phyloP scores from a whole-genome alignment of 2,113 vertebrate genomes.

The Anolis sagrei region DNA sequence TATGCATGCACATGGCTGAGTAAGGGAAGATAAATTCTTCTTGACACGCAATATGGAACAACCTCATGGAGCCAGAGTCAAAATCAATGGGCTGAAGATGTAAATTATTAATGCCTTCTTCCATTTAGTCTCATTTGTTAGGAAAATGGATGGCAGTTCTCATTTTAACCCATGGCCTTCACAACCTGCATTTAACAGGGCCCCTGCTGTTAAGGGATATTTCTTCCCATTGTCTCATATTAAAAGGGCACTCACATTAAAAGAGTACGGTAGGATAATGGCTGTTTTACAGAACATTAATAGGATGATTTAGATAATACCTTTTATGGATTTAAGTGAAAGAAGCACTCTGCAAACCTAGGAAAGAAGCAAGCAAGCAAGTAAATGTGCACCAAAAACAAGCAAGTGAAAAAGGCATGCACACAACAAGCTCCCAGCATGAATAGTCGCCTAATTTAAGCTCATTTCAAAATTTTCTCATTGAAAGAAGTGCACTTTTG shows the following conservation, averaged over 20 bases:
- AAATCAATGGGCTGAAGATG: neutral
- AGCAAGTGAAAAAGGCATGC: neutral
- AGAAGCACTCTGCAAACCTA: neutral
- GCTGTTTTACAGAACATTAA: slow-evolving; percentile 26
- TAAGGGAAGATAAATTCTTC: neutral
- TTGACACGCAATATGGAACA: neutral
- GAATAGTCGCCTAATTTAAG: neutral
- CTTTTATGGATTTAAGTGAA: neutral
- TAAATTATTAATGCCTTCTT: slow-evolving; percentile 38
- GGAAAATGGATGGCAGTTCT: slow-evolving; percentile 22
- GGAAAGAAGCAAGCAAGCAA: neutral
- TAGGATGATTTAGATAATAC: neutral
- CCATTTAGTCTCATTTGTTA: slow-evolving; percentile 31
- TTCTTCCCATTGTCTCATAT: neutral
- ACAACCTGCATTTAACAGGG: neutral
- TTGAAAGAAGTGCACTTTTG: neutral
- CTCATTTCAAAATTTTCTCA: neutral
- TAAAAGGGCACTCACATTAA: slow-evolving; percentile 3
- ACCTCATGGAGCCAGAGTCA: slow-evolving; percentile 16
- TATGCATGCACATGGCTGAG: neutral
- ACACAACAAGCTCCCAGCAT: neutral
- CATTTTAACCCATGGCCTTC: neutral
- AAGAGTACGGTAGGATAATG: neutral
- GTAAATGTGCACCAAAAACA: neutral
- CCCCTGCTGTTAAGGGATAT: neutral